Evolutionary conservation across 2,113 vertebrate genomes (phyloP), one percentile per base, ranked within the genome.

Genomic region (Australoheros scitulus): DNA sequence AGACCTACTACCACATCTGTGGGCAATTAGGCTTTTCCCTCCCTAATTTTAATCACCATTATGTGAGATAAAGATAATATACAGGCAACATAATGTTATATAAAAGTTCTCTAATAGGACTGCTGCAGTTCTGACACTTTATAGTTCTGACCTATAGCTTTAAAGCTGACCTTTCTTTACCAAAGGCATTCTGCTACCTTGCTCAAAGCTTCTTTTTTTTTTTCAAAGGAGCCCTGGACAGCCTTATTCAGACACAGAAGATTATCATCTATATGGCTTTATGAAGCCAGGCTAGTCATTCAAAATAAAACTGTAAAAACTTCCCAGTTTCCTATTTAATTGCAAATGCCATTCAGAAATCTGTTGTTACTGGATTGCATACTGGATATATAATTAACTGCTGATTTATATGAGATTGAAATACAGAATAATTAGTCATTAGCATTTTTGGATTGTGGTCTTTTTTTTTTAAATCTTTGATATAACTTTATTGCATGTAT

Each of bases 171-270:
- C 65, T 70, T 52, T 70, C 24, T 70, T 52, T 50, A 70, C 43
- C 24, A 50, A 11, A 70, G 43, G 43, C 18, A 43, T 24, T 29
- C 43, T 70, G 43, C 43, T 24, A 52, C 65, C 17, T 52, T 29
- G 26, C 65, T 70, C 43, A 52, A 70, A 70, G 43, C 43, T 36
- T 55, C 63, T 55, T 78, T 18, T 43, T 55, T 78, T 55, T 78
- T 18, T 43, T 47, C 36, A 52, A 36, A 63, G n/a, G 6, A 50
- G 14, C 10, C 29, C 52, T 13, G 26, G 34, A n/a, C n/a, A 70
- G 20, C 20, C 11, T 13, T 11, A n/a, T 50, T 77, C 24, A 76
- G 77, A 34, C 26, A 58, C n/a, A 24, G 3, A 55, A 36, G 64
- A 57, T 78, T 17, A 76, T 63, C 34, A 18, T 18, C 20, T 80